Evolutionary conservation across 2,113 vertebrate genomes (phyloP), one percentile per base, ranked within the genome.

Genomic region (Sebastes fasciatus): DNA sequence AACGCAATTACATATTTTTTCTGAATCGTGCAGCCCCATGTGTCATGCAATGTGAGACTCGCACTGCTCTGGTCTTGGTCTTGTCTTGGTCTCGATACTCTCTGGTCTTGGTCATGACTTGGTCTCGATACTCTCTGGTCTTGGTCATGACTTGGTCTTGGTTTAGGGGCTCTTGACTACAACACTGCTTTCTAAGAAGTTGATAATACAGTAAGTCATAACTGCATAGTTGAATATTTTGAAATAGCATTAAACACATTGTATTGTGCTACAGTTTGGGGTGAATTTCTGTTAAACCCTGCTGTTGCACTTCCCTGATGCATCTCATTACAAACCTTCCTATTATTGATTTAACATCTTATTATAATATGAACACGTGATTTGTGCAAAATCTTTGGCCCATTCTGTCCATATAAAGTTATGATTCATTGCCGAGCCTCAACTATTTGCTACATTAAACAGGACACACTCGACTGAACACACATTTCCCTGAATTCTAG

Each of bases 401-500:
- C 16, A 6, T 21, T 46, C 46, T 67, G 21, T 57, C 40, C 26
- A 34, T 45, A 57, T 12, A 11, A 45, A 1, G 14, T 54, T 54
- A 48, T 9, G 42, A 21, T 58, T 58, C 16, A 58, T 6, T 46
- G n/a, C 19, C 65, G 40, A 71, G n/a, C 2, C 57, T 66, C 42
- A 7, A 8, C 49, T 70, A 6, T 58, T 34, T 51, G 10, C 23
- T 64, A 63, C 48, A 77, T 45, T 69, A 62, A 85, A 19, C 43
- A n/a, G 34, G 5, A 16, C 11, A 72, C 42, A 42, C 74, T 77
- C 45, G n/a, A 64, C 0, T 4, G 58, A 62, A 6, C 42, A 55
- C 11, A 46, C 42, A 45, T 57, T 64, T 79, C 16, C 42, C 46
- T 69, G 82, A 78, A 74, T 57, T 80, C 17, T 42, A 46, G 21